A percentile compares a stretch with the other conserved stretches of the same genome.
These are phyloP conservation scores for Anoplopoma fimbria DNA, from an alignment of 2,113 vertebrate species.

Conservation along the genomic window DNA sequence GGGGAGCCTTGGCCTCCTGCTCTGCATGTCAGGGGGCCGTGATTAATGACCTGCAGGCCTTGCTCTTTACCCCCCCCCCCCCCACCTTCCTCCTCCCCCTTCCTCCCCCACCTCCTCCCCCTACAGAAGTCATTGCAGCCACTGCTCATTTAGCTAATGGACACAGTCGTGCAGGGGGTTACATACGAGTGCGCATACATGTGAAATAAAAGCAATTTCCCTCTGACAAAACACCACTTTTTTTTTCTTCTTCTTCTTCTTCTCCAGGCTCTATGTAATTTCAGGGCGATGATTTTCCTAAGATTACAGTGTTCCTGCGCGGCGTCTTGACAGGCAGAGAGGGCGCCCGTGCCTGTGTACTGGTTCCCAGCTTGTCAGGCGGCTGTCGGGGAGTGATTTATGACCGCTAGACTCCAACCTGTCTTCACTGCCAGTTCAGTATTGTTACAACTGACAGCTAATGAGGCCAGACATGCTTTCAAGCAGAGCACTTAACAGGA, in stretches of 20 bases:
- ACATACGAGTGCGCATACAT: constrained; percentile 2
- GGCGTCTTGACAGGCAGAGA: constrained; percentile 58
- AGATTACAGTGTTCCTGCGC: constrained; percentile 57
- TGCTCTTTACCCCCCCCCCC: constrained; percentile 59
- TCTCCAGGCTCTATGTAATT: constrained; percentile 52
- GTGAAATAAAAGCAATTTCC: constrained; percentile 60
- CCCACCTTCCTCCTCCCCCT: constrained; percentile 19
- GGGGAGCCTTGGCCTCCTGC: constrained; percentile 80
- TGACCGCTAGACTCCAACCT: constrained; percentile 93
- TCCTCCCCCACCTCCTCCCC: constrained; percentile 13
- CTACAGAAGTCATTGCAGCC: constrained; percentile 61
- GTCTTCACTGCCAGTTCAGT: constrained; percentile 93
- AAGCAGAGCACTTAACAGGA: constrained; percentile 86
- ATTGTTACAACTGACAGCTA: constrained; percentile 97
- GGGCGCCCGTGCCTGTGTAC: constrained; percentile 81
- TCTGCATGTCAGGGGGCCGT: constrained; percentile 82
- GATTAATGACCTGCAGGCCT: constrained; percentile 82
- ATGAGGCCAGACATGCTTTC: constrained; percentile 95
- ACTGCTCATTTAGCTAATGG: constrained; percentile 68
- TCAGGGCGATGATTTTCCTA: constrained; percentile 52
- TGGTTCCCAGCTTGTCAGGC: constrained; percentile 89
- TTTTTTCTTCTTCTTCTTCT: neutral
- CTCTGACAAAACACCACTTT: constrained; percentile 47
- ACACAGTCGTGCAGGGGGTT: constrained; percentile 24
- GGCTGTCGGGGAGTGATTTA: constrained; percentile 95